Base-by-base conservation (phyloP, 2,797 vertebrate species). In the Halcyon smyrnensis region DNA sequence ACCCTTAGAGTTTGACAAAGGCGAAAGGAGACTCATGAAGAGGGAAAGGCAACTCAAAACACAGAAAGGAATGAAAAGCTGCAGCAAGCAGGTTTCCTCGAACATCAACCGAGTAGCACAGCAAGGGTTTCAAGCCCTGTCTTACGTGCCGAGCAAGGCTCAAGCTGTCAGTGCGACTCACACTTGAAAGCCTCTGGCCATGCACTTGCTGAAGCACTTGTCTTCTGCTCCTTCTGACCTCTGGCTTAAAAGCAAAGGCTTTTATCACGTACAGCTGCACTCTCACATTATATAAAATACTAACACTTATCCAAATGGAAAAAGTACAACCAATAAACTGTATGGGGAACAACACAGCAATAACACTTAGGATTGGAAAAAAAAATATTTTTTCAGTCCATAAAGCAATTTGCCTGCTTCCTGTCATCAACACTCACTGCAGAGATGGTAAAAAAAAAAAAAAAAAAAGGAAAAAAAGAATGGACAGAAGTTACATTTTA, bases 301-400 rank as follows among this genome's bases (percentile, higher is more conserved):
- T 27, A 89, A 81, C 3, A 11, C 12, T 77, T 54, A 51, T 0
- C 19, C 75, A 91, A 88, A 74, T 28, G 18, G 41, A 71, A 91
- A 68, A 80, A 39, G 27, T 64, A 78, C 56, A 71, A 59, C 10
- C 30, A 68, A 37, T 43, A 28, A 79, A 21, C 30, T 36, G 59
- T 16, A 62, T 8, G 8, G 16, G 32, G 39, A 91, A 76, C 39
- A 56, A 45, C 8, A 80, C 1, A 76, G 36, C 21, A 77, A 4
- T n/a, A 84, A 84, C 19, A 39, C 51, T 21, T 19, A 39, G 28
- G 74, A 56, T 0, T 27, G 11, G 8, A 20, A 17, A 45, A 51
- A 27, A 15, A 46, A 11, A 11, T 7, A 0, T 8, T 1, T 0
- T 7, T 1, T 15, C 30, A 74, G 39, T 71, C 45, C 32, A 80